Evolutionary conservation across 2,797 vertebrate genomes (phyloP), one percentile per base, ranked within the genome.

Genomic region (Zenarchopterus dispar): DNA sequence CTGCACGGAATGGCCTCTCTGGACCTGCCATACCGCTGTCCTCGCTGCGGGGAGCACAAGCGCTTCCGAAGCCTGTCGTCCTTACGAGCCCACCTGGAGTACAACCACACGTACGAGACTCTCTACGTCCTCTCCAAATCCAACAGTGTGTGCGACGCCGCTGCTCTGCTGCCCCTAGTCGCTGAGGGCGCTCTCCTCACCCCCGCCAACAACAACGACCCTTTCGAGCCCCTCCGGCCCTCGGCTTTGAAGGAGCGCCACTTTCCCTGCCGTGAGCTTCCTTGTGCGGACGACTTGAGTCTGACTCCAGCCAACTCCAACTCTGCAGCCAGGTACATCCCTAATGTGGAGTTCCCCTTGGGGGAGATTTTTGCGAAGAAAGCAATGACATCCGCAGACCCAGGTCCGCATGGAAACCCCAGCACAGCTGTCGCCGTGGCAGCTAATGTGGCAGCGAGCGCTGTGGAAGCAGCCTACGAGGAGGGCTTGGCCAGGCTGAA

Each of bases 61-160:
- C 97, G 97, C 82, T 99, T 99, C 94, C 94, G 97, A 89, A 99
- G 97, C 91, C 94, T 99, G 82, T 98, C 97, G 11, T 99, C 97
- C 0, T 86, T 99, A 69, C 95, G 97, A 0, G 97, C 97, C 0
- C 97, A 99, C 89, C 93, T 99, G 92, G 97, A 99, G 88, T 99
- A 98, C 93, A 99, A 97, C 92, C 97, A 99, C 94, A 99, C 97
- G 10, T 99, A 98, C 51, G 97, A 99, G 93, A 99, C 97, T 17
- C 96, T 99, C 78, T 99, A 99, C 81, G 96, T 99, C 85, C 95
- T 99, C 72, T 99, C 97, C 84, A 99, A 99, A 79, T 99, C 97
- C 84, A 98, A 98, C 92, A 98, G 97, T 77, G 95, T 99, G 24
- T 99, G 97, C 26, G 96, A 98, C 85, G 95, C 96, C 0, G 94